Base-by-base conservation (phyloP, 2,113 vertebrate species). In the Mus musculus region DNA sequence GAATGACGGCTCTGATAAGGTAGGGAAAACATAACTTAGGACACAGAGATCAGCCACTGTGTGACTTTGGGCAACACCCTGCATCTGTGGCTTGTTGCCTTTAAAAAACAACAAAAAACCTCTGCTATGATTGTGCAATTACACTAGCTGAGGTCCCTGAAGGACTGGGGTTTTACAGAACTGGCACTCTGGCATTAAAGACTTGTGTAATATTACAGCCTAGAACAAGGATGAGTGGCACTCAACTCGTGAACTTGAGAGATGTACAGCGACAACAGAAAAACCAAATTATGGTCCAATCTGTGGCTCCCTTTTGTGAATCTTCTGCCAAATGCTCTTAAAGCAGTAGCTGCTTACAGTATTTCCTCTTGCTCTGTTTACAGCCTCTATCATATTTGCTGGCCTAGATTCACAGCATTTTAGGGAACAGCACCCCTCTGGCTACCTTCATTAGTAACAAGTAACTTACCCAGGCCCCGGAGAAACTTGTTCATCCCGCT, bases 401-500 rank as follows among this genome's bases (percentile, higher is more conserved):
- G 72, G 14, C 28, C 49, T 0, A 77, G 76, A 63, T 94, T 88
- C 63, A 84, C 61, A 90, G 73, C 16, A 71, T 82, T 71, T 52
- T 22, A 52, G 69, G 82, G 20, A 14, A 59, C 30, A 91, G 85
- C 49, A 26, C 3, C 24, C 36, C 20, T 3, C 16, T 20, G 7
- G 4, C 2, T 14, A 5, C 54, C 67, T n/a, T 49, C 42, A 81
- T 72, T 42, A 39, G 42, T 82, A 49, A 90, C 63, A 80, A 73
- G 72, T 72, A 73, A 98, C 99, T 99, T 97, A 99, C 99, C 99
- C 91, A 99, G 99, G 80, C 99, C 99, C 98, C 99, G 99, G 52
- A 99, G 99, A 96, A 99, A 99, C 96, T 99, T 99, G 99, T 99
- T 99, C 76, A 99, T 99, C 92, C 99, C 99, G 20, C 99, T 99